Conservation (phyloP, 2,888 invertebrate genomes). For the Tupiocoris notatus region DNA sequence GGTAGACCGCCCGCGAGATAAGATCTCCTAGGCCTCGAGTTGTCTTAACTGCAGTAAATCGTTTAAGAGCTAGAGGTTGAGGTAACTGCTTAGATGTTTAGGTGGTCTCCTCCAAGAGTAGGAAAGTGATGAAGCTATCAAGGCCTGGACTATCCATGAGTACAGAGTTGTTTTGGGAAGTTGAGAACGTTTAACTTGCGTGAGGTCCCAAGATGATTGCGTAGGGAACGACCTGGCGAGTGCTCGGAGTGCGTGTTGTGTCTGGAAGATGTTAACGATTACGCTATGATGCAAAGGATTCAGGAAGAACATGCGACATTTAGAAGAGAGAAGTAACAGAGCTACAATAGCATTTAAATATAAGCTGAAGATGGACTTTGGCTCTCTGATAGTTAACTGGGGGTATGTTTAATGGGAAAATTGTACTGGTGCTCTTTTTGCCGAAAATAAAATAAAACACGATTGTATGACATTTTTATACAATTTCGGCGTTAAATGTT, state of each 20-base stretch:
- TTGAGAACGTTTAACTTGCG: slow-evolving; percentile 34
- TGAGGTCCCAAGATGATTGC: slow-evolving; percentile 39
- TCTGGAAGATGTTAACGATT: background rate
- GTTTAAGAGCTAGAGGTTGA: background rate
- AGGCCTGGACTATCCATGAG: background rate
- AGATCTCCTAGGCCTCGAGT: background rate
- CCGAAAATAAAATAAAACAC: too few species aligned
- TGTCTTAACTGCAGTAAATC: background rate
- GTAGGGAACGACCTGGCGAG: background rate
- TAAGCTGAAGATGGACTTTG: too few species aligned
- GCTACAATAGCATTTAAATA: too few species aligned
- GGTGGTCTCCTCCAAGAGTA: background rate
- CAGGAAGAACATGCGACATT: too few species aligned
- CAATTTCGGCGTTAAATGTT: too few species aligned
- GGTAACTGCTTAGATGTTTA: background rate
- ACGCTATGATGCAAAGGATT: too few species aligned
- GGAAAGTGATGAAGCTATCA: background rate
- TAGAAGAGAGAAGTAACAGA: too few species aligned
- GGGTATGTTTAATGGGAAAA: too few species aligned
- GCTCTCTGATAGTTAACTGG: too few species aligned
- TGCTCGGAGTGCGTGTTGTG: background rate
- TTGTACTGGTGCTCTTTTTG: too few species aligned
- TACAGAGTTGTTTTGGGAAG: background rate
- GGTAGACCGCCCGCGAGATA: background rate
- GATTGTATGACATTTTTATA: too few species aligned